phyloP scores from a whole-genome alignment of 2,797 vertebrate species.

The Steatocranus sp. region DNA sequence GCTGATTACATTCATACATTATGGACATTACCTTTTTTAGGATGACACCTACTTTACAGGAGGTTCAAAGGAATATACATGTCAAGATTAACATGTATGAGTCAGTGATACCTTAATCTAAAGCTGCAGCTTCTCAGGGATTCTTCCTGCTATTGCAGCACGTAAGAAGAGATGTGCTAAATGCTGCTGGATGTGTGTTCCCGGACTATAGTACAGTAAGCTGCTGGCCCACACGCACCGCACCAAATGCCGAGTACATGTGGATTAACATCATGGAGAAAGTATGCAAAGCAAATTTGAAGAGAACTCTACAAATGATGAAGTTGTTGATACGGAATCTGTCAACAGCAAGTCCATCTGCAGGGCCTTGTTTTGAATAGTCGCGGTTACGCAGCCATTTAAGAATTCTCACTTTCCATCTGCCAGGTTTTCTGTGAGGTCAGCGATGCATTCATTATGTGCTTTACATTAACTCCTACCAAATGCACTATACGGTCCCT shows the following conservation, averaged over 20 bases:
- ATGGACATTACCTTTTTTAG: background rate
- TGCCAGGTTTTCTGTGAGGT: conserved; percentile 15
- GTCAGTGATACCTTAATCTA: conserved; percentile 47
- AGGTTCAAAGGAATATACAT: conserved; percentile 39
- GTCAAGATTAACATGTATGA: conserved; percentile 43
- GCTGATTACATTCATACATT: background rate
- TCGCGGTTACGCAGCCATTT: conserved; percentile 10
- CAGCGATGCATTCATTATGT: background rate
- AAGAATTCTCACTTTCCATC: conserved; percentile 38
- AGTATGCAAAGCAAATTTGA: conserved; percentile 42
- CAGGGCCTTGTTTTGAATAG: conserved; percentile 25
- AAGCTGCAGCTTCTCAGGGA: conserved; percentile 31
- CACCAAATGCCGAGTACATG: conserved; percentile 17
- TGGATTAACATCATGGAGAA: conserved; percentile 48
- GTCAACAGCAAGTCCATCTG: conserved; percentile 32
- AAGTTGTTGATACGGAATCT: conserved; percentile 39
- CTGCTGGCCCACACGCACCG: conserved; percentile 4
- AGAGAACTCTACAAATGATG: conserved; percentile 6
- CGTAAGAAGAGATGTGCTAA: conserved; percentile 14
- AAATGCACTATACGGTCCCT: conserved; percentile 2
- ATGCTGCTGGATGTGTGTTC: background rate
- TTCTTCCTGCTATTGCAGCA: background rate
- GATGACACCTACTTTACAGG: background rate
- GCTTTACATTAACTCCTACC: conserved; percentile 1
- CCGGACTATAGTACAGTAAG: conserved; percentile 7